Evolutionary conservation across 2,113 vertebrate species (phyloP).

Genomic region (Syngnathoides biaculeatus): DNA sequence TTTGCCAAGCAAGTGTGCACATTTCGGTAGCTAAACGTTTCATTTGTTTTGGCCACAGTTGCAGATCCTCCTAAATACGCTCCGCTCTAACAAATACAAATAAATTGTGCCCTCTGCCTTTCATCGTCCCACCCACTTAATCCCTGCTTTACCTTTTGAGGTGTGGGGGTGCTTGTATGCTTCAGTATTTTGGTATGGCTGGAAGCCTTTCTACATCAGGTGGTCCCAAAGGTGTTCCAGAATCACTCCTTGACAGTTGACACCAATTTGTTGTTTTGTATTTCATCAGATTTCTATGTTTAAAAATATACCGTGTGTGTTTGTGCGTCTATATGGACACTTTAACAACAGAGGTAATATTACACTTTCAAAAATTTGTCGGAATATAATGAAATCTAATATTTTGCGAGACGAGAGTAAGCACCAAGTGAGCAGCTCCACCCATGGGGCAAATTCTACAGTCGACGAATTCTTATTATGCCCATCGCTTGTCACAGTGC

Average conservation of each 20-base stretch:
- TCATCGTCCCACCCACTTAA: conserved; percentile 1
- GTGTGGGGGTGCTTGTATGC: conserved; percentile 9
- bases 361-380: too few relatives aligned
- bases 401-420: too few relatives aligned
- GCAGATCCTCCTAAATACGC: conserved; percentile 17
- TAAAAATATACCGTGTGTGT: too few relatives aligned
- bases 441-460: background rate
- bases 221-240: conserved; percentile 6
- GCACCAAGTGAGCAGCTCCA: background rate
- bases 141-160: conserved; percentile 45
- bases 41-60: background rate
- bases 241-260: background rate
- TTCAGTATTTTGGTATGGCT: conserved; percentile 30
- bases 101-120: conserved; percentile 23
- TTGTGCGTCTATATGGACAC: too few relatives aligned
- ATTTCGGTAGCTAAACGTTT: background rate
- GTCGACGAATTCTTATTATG: background rate
- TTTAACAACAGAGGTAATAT: too few relatives aligned
- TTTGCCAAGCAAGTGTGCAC: background rate
- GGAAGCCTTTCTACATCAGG: conserved; percentile 14
- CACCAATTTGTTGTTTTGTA: background rate
- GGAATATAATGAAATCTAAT: too few relatives aligned
- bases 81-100: conserved; percentile 21
- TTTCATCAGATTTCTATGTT: background rate
- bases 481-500: background rate